Evolutionary conservation across 2,888 invertebrate species (phyloP).

Genomic region (Nesidiocoris tenuis): DNA sequence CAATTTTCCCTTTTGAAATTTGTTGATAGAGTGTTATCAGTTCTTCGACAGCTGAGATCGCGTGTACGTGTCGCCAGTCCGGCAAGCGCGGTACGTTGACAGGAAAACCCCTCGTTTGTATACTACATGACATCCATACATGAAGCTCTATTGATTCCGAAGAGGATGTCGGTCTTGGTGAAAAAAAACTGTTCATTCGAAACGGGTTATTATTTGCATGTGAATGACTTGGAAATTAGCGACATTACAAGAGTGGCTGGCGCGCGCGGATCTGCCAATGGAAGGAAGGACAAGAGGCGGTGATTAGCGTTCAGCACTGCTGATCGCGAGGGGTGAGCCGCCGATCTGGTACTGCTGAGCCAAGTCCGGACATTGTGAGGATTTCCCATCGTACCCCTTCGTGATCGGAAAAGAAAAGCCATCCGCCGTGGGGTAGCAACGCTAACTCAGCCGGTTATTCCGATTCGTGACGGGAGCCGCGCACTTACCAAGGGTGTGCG

Average conservation of each 20-base stretch:
- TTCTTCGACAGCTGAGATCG: no score
- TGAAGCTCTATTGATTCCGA: background rate
- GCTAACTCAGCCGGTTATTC: background rate
- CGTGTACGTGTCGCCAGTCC: no score
- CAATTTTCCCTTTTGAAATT: no score
- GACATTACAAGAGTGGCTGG: conserved; percentile 7
- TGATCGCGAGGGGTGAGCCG: conserved; percentile 22
- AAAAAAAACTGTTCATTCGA: conserved; percentile 16
- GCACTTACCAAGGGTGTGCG: background rate
- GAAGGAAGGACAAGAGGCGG: conserved; percentile 29
- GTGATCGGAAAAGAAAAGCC: background rate
- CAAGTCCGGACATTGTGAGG: background rate
- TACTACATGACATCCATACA: background rate
- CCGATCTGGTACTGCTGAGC: conserved; percentile 28
- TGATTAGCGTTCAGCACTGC: conserved; percentile 32
- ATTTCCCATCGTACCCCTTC: conserved; percentile 12
- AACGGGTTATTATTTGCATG: conserved; percentile 46
- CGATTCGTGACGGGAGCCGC: background rate
- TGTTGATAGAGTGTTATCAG: no score
- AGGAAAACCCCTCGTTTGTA: background rate
- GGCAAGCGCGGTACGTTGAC: no score
- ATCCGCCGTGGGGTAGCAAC: background rate
- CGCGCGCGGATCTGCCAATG: background rate
- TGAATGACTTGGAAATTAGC: conserved; percentile 48
- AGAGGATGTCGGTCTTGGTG: background rate